Percentiles rank a stretch among this genome's conserved stretches.
Conservation (phyloP, 64 coral and sea anemone species). For the Dendronephthya gigantea region DNA sequence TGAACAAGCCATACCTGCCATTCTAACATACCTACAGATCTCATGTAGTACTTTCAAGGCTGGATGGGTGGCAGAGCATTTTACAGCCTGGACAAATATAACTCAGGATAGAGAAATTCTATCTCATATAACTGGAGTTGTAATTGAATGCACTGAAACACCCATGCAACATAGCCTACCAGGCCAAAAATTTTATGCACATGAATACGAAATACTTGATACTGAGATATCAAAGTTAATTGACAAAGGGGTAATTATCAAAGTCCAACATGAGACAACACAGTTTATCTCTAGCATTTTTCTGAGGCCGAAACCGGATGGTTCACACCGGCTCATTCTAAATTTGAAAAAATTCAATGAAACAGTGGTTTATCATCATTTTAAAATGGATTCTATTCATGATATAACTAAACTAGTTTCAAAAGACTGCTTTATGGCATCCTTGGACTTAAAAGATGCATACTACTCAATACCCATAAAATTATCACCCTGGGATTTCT, state of each 20-base stretch:
- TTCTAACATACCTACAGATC: background rate
- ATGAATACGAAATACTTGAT: background rate
- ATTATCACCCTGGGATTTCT: too few relatives aligned
- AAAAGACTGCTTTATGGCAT: too few relatives aligned
- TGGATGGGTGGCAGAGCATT: background rate
- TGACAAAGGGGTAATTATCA: background rate
- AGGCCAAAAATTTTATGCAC: background rate
- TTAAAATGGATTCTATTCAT: too few relatives aligned
- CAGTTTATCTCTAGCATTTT: background rate
- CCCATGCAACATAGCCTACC: background rate
- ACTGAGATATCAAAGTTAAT: background rate
- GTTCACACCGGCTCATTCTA: too few relatives aligned
- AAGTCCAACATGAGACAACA: background rate
- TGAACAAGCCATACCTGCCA: background rate
- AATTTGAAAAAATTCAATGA: too few relatives aligned
- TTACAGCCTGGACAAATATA: background rate
- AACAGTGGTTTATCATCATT: too few relatives aligned
- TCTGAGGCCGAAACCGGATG: too few relatives aligned
- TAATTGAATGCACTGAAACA: background rate
- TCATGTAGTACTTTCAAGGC: background rate
- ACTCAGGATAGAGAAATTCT: background rate
- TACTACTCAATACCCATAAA: too few relatives aligned
- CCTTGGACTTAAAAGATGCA: too few relatives aligned
- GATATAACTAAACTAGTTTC: too few relatives aligned
- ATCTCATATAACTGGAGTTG: background rate